Base-by-base conservation (phyloP, 2,113 vertebrate species). In the Anser brachyrhynchus region DNA sequence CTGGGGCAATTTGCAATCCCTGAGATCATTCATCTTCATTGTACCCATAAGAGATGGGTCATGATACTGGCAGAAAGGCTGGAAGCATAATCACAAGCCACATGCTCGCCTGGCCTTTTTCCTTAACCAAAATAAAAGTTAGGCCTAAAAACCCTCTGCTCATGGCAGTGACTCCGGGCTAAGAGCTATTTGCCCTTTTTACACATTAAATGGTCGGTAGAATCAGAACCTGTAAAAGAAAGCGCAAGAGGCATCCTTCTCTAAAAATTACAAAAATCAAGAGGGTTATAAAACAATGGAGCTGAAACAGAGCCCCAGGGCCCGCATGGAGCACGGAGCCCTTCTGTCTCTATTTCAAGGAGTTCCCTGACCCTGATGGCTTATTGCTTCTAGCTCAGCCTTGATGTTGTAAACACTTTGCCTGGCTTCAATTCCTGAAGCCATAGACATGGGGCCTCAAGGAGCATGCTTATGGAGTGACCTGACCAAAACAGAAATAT, bases 141-240 rank as follows among this genome's bases (percentile, higher is more conserved):
- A 71, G 41, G 52, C 69, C 62, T 82, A 62, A 39, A 54, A 84
- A 43, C 46, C 62, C 49, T 76, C 62, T 78, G 71, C 81, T 70
- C 51, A 6, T 17, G 75, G 54, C 39, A 84, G 28, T 0, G 0
- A 33, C 52, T 61, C 62, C 0, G 0, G 82, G 49, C 21, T 33
- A 52, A 82, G 15, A 44, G 44, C 18, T 43, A 33, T 78, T 78
- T 59, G 61, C 57, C 71, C 16, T 69, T 65, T 65, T 67, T 1
- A 1, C 52, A 61, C 76, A 57, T 65, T 64, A 25, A 87, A 72
- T 18, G 14, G 11, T 41, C 37, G 51, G 29, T 15, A 57, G 8
- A 6, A 16, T 74, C 13, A 67, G 37, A 81, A 52, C 8, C 28
- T 78, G 51, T 21, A 52, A 49, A 59, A 84, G 41, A 54, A 35